A percentile compares a stretch with the other conserved stretches of the same genome.
phyloP scores from a whole-genome alignment of 2,113 vertebrate species.

The Tyto alba region DNA sequence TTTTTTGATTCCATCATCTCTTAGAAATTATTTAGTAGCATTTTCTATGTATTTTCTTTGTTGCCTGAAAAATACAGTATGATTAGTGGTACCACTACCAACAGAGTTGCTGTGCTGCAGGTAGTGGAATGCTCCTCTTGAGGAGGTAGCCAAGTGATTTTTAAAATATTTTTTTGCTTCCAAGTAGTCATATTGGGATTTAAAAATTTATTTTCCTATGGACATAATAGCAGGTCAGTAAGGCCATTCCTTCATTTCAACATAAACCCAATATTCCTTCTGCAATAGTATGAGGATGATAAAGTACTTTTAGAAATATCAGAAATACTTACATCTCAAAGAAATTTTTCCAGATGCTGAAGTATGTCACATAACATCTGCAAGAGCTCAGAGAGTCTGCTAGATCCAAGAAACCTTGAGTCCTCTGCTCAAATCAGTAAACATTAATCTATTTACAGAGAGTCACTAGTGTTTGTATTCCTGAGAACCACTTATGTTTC shows the following conservation, averaged over 20 bases:
- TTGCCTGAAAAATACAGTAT: not conserved
- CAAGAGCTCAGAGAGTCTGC: not conserved
- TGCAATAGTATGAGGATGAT: not conserved
- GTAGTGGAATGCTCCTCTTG: not conserved
- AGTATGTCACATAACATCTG: not conserved
- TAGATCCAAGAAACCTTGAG: not conserved
- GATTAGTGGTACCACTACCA: not conserved
- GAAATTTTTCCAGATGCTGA: not conserved
- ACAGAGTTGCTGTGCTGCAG: not conserved
- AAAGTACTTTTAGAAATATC: not conserved
- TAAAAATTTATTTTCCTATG: not conserved
- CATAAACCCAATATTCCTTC: not conserved
- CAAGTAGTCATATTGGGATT: not conserved
- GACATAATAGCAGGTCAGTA: not conserved
- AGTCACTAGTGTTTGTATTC: not conserved
- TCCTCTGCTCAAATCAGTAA: not conserved
- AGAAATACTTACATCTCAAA: not conserved
- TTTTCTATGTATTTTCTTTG: not conserved
- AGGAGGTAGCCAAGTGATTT: not conserved
- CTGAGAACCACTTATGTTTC: not conserved
- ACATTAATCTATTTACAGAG: not conserved
- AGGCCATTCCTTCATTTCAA: not conserved
- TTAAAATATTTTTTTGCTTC: not conserved
- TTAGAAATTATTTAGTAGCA: not conserved
- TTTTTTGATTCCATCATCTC: not conserved